phyloP scores from a whole-genome alignment of 2,797 vertebrate genomes.

The Hemibagrus guttatus region DNA sequence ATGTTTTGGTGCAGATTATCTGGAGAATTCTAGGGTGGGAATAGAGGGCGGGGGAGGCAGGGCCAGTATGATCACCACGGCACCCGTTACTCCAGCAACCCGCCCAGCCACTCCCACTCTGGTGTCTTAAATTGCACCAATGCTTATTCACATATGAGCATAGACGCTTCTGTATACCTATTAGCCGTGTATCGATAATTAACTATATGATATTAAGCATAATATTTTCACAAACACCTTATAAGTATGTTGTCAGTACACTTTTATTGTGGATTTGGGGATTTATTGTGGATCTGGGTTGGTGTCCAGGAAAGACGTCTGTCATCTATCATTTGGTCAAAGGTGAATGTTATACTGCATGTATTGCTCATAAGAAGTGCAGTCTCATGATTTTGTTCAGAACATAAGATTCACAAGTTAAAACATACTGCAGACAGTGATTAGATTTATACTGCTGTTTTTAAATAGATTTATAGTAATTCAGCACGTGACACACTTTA shows the following conservation, averaged over 20 bases:
- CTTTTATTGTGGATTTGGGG: too few relatives aligned
- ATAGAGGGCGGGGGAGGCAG: conserved; percentile 65
- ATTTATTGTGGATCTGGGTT: too few relatives aligned
- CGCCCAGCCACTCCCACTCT: conserved; percentile 60
- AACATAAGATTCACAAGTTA: not conserved
- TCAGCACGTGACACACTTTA: not conserved
- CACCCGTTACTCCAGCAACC: conserved; percentile 61
- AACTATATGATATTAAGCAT: not conserved
- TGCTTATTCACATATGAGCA: not conserved
- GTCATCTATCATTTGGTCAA: not conserved
- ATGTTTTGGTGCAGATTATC: conserved; percentile 22
- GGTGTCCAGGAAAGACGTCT: too few relatives aligned
- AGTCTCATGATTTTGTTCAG: not conserved
- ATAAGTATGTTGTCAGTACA: too few relatives aligned
- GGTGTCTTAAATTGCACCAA: conserved; percentile 13
- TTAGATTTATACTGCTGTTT: too few relatives aligned
- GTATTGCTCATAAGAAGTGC: not conserved
- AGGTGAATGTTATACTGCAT: not conserved
- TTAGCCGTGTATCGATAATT: not conserved
- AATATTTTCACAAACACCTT: not conserved
- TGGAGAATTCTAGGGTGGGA: conserved; percentile 60
- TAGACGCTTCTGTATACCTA: not conserved
- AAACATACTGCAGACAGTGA: not conserved
- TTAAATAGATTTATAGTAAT: not conserved
- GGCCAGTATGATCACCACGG: conserved; percentile 57